Percentiles rank a stretch among this genome's conserved stretches.
Conservation (phyloP, 2,888 invertebrate genomes). For the Leptogaster cylindrica region DNA sequence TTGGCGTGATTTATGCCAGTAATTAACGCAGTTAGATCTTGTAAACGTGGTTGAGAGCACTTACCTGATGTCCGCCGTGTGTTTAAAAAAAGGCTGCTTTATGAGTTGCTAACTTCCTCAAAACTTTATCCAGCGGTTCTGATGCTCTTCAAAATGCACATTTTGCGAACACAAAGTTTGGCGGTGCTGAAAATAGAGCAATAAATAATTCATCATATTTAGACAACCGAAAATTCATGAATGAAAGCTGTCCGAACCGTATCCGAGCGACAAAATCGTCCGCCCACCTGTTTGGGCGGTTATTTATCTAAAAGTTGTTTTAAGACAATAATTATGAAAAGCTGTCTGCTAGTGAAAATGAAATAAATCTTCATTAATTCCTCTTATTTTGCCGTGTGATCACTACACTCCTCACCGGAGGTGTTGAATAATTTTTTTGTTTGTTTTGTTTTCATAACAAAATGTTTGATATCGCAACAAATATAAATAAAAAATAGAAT, state of each 20-base stretch:
- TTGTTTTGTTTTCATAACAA: neutral
- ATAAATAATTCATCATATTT: slow-evolving; percentile 5
- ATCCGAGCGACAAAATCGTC: neutral
- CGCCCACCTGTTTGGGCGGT: neutral
- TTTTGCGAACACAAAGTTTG: neutral
- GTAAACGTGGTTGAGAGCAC: slow-evolving; percentile 2
- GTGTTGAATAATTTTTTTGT: slow-evolving; percentile 28
- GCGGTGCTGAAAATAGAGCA: neutral
- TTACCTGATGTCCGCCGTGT: too few species aligned
- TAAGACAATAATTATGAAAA: slow-evolving; percentile 19
- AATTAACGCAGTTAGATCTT: neutral
- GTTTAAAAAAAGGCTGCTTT: too few species aligned
- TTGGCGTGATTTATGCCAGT: slow-evolving; percentile 4
- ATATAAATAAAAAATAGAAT: too few species aligned
- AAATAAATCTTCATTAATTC: slow-evolving; percentile 23
- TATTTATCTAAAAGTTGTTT: slow-evolving; percentile 18
- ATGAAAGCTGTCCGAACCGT: neutral
- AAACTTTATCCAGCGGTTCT: neutral
- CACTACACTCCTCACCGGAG: slow-evolving; percentile 3
- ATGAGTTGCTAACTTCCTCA: too few species aligned
- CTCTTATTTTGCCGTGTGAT: slow-evolving; percentile 9
- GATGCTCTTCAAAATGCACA: neutral
- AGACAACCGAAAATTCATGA: slow-evolving; percentile 6
- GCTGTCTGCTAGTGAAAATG: neutral
- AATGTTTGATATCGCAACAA: neutral